Base-by-base conservation (phyloP, 1,140 invertebrate genomes). In the Battus philenor region DNA sequence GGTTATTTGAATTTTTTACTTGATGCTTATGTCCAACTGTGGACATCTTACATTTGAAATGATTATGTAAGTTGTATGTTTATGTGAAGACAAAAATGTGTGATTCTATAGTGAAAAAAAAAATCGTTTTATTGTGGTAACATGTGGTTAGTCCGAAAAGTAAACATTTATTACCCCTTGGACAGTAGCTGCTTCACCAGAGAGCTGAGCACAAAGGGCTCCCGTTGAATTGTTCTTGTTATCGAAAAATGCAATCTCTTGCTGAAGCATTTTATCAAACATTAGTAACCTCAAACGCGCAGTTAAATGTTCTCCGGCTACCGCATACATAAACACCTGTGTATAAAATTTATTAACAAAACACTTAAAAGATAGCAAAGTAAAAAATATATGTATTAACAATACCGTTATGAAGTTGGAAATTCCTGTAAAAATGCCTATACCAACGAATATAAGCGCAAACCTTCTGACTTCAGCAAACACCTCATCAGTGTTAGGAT, bases 241-340 rank as follows among this genome's bases (percentile, higher is more conserved):
- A 61, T 95, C 93, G 68, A 92, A 95, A 89, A 93, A 95, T 5
- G 85, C 90, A 2, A 94, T 87, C 60, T 94, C 91, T 84, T 94
- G 91, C 12, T 87, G 82, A 2, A 95, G 54, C 59, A 95, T 89
- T 1, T 89, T 88, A 36, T 87, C 78, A 59, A 95, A 94, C 31
- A 91, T 84, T 6, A 84, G 52, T 13, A 87, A 86, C 30, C 93
- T 73, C 1, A 95, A 62, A 32, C 93, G 74, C 38, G 89, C 89
- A 8, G 93, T 93, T 3, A 95, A 69, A 38, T 88, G 77, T 82
- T 94, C 93, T 38, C 92, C 92, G 12, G 92, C 91, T 17, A 91
- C 81, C 1, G 79, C 87, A 51, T 90, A 90, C 36, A 88, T 79
- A 47, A 80, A 90, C 20, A 89, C 87, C 79, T 89, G 13, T 4